Evolutionary conservation across 2,888 invertebrate species (phyloP), one percentile per base, ranked within the genome.

Genomic region (Lochmaea crataegi): DNA sequence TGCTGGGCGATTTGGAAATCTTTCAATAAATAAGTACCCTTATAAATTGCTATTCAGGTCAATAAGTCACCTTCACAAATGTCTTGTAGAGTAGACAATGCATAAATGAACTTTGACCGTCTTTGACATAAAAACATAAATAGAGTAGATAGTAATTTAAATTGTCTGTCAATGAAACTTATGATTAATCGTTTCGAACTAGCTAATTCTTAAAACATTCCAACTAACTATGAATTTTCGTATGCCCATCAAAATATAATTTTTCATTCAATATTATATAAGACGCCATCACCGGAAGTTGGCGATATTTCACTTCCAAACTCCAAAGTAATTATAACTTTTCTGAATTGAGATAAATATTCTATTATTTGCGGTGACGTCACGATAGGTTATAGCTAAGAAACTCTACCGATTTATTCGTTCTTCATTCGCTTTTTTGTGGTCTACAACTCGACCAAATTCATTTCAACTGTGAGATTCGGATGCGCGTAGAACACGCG

Each of bases 281-380:
- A 48, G n/a, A 48, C 14, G 48, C n/a, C 48, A n/a, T n/a, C n/a
- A 48, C 1, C 14, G n/a, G 0, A 5, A 48, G 6, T n/a, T 7
- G 48, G n/a, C 5, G n/a, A 48, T 53, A 16, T 16, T 9, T 18
- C 18, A 16, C 18, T 18, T 53, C 16, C 18, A 53, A 65, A 53
- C 53, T 53, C 65, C 53, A 12, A 60, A 60, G 38, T 60, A 60
- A 60, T 60, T 60, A 60, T 38, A 60, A 60, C 60, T 60, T 60
- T 60, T 16, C n/a, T 10, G n/a, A 60, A 60, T 60, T 38, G 60
- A 32, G n/a, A 60, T 38, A 38, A 60, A 32, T 38, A 38, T 32
- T 38, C 32, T n/a, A 38, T 60, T 60, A 60, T 60, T 60, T 22
- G 32, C 38, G 32, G 60, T 60, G 38, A 38, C n/a, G 14, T 11